These are phyloP conservation scores for Apodemus agrarius DNA, from an alignment of 2,797 vertebrate genomes.

Conservation along the genomic window DNA sequence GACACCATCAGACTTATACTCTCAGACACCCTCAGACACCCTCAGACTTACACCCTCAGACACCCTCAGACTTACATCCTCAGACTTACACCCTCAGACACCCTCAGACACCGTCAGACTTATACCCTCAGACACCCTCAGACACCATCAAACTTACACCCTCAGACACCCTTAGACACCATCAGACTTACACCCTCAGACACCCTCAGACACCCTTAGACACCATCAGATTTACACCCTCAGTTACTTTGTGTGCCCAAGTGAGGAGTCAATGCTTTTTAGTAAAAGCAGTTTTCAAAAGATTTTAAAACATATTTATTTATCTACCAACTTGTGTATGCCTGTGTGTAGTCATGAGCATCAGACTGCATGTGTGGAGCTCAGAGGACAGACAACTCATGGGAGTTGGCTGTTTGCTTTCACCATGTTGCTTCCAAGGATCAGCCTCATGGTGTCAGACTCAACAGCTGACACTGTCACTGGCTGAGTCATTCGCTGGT, in stretches of 20 bases:
- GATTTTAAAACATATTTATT: not conserved
- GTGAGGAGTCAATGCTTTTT: not conserved
- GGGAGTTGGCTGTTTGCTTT: not conserved
- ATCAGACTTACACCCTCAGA: too few relatives aligned
- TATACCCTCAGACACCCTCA: too few relatives aligned
- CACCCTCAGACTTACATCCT: too few relatives aligned
- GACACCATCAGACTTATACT: too few relatives aligned
- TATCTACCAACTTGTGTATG: not conserved
- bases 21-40: too few relatives aligned
- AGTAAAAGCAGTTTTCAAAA: not conserved
- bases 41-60: too few relatives aligned
- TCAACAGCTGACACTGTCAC: not conserved
- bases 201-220: too few relatives aligned
- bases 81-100: too few relatives aligned
- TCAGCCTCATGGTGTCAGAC: not conserved
- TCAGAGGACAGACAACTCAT: not conserved
- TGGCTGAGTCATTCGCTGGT: not conserved
- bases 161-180: too few relatives aligned
- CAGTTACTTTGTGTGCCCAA: not conserved
- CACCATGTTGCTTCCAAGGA: too few relatives aligned
- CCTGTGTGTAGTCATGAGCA: not conserved
- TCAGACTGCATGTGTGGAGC: not conserved
- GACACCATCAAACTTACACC: too few relatives aligned
- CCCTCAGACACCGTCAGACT: too few relatives aligned
- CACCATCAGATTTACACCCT: not conserved